phyloP scores from a whole-genome alignment of 2,888 invertebrate species.

The Meliscaeva auricollis region DNA sequence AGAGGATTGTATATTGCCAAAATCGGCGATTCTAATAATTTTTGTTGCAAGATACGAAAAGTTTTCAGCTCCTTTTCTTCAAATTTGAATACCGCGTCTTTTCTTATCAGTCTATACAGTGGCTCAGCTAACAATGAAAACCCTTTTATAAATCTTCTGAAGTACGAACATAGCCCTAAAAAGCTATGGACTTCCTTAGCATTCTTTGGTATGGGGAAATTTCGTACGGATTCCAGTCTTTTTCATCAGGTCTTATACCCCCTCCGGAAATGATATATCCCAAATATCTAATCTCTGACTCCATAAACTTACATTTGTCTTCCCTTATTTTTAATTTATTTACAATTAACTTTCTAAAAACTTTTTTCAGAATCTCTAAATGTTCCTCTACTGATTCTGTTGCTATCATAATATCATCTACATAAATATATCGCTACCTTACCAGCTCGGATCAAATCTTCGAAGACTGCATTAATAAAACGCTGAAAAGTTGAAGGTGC shows the following conservation, averaged over 20 bases:
- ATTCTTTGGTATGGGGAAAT: slow-evolving; percentile 1
- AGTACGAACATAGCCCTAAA: slow-evolving; percentile 1
- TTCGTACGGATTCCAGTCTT: not conserved
- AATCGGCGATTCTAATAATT: not conserved
- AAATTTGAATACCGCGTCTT: not conserved
- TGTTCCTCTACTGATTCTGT: slow-evolving; percentile 54
- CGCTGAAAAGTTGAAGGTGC: not conserved
- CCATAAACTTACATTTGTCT: slow-evolving; percentile 17
- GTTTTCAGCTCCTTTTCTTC: not conserved
- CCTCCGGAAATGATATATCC: not conserved
- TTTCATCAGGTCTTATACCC: slow-evolving; percentile 7
- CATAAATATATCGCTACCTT: slow-evolving; percentile 69
- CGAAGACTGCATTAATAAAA: slow-evolving; percentile 68
- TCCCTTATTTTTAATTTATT: slow-evolving; percentile 3
- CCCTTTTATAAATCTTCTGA: not conserved
- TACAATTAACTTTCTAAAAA: not conserved
- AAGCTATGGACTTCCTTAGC: slow-evolving; percentile 16
- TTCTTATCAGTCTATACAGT: not conserved
- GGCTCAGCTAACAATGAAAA: not conserved
- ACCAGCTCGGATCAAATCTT: slow-evolving; percentile 59
- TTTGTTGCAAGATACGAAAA: not conserved
- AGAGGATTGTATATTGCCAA: not conserved
- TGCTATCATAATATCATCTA: slow-evolving; percentile 77
- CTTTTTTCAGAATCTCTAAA: slow-evolving; percentile 8
- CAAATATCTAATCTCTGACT: slow-evolving; percentile 7